Conservation (phyloP, 2,113 vertebrate species). For the Phalacrocorax aristotelis region DNA sequence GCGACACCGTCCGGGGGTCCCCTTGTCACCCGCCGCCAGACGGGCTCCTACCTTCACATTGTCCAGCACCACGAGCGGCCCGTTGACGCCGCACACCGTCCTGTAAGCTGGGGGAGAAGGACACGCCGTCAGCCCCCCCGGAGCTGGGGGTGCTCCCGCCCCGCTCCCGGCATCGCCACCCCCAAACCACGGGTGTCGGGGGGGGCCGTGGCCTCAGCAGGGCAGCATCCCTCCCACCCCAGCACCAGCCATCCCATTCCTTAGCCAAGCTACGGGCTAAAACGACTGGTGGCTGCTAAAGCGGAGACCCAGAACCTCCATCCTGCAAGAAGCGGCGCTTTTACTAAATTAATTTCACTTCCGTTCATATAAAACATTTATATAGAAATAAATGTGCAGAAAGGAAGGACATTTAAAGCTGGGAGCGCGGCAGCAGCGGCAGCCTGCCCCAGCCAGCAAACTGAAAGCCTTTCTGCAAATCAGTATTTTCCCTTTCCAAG, state of each 20-base stretch:
- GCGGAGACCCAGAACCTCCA: not conserved
- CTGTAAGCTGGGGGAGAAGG: slow-evolving; percentile 65
- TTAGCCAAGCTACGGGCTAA: not conserved
- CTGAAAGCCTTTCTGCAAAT: not conserved
- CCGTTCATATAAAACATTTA: not conserved
- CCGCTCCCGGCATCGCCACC: fast-evolving
- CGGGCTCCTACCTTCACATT: slow-evolving; percentile 75
- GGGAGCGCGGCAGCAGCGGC: not conserved
- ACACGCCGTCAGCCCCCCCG: not conserved
- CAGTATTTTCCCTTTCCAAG: not conserved
- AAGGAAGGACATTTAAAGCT: not conserved
- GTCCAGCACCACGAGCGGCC: slow-evolving; percentile 80
- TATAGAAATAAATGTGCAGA: not conserved
- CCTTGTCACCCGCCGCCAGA: fast-evolving
- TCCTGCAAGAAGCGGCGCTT: not conserved
- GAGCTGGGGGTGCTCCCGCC: not conserved
- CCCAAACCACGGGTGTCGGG: fast-evolving
- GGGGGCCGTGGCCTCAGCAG: not conserved
- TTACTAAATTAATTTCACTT: not conserved
- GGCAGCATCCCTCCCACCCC: not conserved
- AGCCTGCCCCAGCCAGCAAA: not conserved
- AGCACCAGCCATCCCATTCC: not conserved
- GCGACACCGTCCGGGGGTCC: not conserved
- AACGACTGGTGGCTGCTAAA: not conserved
- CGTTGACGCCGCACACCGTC: slow-evolving; percentile 79